phyloP scores from a whole-genome alignment of 2,888 invertebrate species.

The Linnaemya vulpina region DNA sequence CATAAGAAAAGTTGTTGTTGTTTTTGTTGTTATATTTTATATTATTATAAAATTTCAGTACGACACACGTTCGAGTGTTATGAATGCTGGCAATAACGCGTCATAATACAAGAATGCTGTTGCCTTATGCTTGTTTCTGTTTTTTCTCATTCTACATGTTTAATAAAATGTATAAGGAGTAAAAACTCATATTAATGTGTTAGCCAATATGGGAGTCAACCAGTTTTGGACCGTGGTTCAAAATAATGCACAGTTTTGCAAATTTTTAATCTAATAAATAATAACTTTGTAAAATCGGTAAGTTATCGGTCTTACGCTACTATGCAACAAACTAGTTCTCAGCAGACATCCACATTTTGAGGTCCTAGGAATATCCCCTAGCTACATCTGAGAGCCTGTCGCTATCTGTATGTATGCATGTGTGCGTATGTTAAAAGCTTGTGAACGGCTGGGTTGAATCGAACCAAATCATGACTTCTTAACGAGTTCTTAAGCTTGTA shows the following conservation, averaged over 20 bases:
- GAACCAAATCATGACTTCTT: no score
- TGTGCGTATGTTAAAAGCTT: no score
- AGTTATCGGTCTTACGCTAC: no score
- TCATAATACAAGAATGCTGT: constrained; percentile 10
- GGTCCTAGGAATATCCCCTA: no score
- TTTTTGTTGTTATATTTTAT: background rate
- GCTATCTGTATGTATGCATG: no score
- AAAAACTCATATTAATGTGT: constrained; percentile 79
- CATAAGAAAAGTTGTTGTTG: constrained; percentile 41
- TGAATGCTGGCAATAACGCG: constrained; percentile 54
- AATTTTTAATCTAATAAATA: no score
- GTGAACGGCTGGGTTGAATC: no score
- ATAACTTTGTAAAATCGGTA: no score
- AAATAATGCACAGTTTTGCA: background rate
- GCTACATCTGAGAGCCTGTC: no score
- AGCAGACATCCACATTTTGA: no score
- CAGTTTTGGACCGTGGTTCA: constrained; percentile 35
- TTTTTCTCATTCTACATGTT: constrained; percentile 21
- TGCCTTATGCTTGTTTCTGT: constrained; percentile 7
- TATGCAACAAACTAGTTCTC: no score
- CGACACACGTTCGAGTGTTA: constrained; percentile 27
- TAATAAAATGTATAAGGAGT: constrained; percentile 77
- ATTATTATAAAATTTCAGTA: constrained; percentile 9
- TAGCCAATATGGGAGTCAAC: constrained; percentile 55
- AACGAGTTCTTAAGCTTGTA: no score